Conservation (phyloP, 1,140 invertebrate species). For the Macrobrachium nipponense region DNA sequence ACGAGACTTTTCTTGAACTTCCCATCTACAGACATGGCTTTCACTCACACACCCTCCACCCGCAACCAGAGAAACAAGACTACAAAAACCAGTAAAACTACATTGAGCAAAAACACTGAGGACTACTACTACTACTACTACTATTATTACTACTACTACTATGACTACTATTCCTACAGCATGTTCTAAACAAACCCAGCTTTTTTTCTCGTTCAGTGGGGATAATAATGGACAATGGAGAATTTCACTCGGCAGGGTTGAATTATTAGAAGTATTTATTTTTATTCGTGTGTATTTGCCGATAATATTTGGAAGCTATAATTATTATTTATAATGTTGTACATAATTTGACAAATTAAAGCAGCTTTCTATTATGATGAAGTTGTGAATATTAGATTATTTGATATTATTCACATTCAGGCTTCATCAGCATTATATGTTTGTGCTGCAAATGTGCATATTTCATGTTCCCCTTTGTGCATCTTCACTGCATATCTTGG, state of each 20-base stretch:
- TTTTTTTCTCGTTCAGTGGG: slow-evolving; percentile 32
- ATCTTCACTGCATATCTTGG: too few relatives aligned
- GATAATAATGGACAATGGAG: slow-evolving; percentile 11
- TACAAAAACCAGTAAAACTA: neutral
- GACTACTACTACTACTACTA: neutral
- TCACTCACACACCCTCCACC: slow-evolving; percentile 59
- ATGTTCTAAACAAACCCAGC: slow-evolving; percentile 54
- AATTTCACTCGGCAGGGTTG: slow-evolving; percentile 49
- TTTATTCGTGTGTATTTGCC: slow-evolving; percentile 31
- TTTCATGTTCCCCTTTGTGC: too few relatives aligned
- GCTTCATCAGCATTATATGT: too few relatives aligned
- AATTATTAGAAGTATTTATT: slow-evolving; percentile 33
- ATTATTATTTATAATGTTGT: slow-evolving; percentile 18
- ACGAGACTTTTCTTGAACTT: slow-evolving; percentile 61
- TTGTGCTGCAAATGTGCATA: too few relatives aligned
- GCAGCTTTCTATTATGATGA: slow-evolving; percentile 26
- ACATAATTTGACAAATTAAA: slow-evolving; percentile 26
- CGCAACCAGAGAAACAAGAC: slow-evolving; percentile 53
- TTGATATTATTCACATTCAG: too few relatives aligned
- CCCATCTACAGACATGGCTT: slow-evolving; percentile 62
- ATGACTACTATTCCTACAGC: slow-evolving; percentile 19
- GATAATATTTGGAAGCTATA: slow-evolving; percentile 6
- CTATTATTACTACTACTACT: too few relatives aligned
- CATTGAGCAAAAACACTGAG: slow-evolving; percentile 32
- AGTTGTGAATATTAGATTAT: slow-evolving; percentile 34